Evolutionary conservation across 2,797 vertebrate genomes (phyloP).

Genomic region (Hippopotamyrus pictus): DNA sequence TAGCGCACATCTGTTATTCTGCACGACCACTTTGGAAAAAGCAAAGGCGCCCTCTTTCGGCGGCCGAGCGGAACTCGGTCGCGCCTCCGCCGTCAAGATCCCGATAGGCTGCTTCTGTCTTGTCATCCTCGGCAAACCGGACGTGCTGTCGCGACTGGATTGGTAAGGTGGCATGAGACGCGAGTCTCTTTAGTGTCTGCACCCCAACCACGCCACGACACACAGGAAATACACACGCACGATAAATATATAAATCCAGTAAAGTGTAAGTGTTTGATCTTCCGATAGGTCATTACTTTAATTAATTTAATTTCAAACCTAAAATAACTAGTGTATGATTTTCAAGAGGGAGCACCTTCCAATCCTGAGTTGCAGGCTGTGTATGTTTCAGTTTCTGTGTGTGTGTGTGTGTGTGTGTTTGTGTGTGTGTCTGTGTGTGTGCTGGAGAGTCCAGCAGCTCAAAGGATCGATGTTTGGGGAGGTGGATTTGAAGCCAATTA

Average conservation of each 20-base stretch:
- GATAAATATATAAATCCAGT: neutral
- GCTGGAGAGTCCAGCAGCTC: conserved; percentile 64
- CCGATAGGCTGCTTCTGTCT: conserved; percentile 12
- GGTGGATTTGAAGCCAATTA: conserved; percentile 71
- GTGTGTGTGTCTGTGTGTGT: conserved; percentile 33
- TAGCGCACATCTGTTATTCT: neutral
- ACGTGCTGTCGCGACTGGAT: conserved; percentile 21
- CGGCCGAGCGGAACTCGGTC: neutral
- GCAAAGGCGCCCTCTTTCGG: conserved; percentile 66
- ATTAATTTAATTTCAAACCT: conserved; percentile 44
- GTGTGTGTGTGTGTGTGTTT: conserved; percentile 14
- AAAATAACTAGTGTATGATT: conserved; percentile 35
- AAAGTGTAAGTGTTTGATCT: neutral
- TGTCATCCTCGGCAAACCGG: conserved; percentile 43
- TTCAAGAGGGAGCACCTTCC: conserved; percentile 26
- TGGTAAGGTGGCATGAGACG: neutral
- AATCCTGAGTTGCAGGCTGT: conserved; percentile 23
- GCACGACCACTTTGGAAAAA: conserved; percentile 34
- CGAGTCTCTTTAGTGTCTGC: neutral
- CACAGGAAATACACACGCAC: neutral
- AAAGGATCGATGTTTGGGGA: conserved; percentile 71
- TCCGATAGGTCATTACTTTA: conserved; percentile 20
- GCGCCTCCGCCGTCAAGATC: neutral
- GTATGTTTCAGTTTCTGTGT: conserved; percentile 7
- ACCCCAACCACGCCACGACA: neutral